Percentiles rank a stretch among this genome's conserved stretches.
phyloP scores from a whole-genome alignment of 2,113 vertebrate species.

The Bos indicus region DNA sequence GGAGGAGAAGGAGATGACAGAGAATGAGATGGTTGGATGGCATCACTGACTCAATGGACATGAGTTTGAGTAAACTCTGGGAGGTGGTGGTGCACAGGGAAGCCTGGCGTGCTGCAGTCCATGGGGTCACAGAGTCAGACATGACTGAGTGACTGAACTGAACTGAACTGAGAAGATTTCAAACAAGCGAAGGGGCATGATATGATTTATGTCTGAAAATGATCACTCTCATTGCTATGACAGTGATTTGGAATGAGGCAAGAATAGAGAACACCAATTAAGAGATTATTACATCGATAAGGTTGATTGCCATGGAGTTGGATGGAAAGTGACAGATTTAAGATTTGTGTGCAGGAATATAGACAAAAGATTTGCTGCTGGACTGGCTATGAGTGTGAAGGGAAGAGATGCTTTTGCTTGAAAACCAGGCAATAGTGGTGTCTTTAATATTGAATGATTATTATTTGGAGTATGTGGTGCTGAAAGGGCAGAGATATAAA shows the following conservation, averaged over 20 bases:
- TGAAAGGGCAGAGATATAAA: neutral
- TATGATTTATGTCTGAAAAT: neutral
- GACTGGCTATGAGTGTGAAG: neutral
- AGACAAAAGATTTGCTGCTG: neutral
- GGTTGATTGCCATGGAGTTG: neutral
- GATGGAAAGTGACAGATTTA: neutral
- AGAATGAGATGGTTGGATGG: neutral
- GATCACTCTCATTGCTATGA: neutral
- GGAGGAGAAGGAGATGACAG: neutral
- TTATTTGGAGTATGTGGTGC: neutral
- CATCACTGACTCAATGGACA: accelerated
- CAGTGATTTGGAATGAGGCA: neutral
- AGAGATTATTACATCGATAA: neutral
- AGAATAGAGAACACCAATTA: neutral
- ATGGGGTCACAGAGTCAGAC: neutral
- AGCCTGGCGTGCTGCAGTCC: neutral
- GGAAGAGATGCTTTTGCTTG: neutral
- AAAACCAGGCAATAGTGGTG: neutral
- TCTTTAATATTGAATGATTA: neutral
- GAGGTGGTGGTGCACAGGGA: neutral
- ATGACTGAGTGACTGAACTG: neutral
- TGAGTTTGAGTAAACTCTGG: neutral
- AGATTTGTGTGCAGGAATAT: neutral
- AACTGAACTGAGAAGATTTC: neutral
- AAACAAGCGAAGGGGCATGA: neutral